A percentile compares a stretch with the other conserved stretches of the same genome.
phyloP scores from a whole-genome alignment of 1,140 invertebrate genomes.

The Bilobella aurantiaca region DNA sequence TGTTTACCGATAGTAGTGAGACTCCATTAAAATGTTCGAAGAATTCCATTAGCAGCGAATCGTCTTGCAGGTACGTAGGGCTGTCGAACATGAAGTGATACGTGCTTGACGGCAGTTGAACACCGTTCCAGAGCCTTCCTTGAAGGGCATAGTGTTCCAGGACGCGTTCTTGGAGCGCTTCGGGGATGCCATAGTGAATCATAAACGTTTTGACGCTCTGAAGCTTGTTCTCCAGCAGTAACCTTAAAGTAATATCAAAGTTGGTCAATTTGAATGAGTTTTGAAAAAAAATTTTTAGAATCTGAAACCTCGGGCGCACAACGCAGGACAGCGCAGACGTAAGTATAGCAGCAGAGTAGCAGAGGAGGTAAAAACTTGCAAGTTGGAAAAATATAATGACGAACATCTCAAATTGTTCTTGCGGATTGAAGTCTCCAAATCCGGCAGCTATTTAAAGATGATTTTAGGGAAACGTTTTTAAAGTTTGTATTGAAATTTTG shows the following conservation, averaged over 20 bases:
- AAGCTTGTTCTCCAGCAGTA: constrained; percentile 32
- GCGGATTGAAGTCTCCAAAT: constrained; percentile 32
- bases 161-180: constrained; percentile 22
- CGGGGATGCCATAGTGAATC: constrained; percentile 20
- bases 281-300: no score
- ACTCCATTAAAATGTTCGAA: constrained; percentile 23
- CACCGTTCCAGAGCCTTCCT: not conserved
- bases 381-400: constrained; percentile 13
- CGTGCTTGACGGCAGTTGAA: constrained; percentile 2
- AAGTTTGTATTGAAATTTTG: no score
- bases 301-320: constrained; percentile 18
- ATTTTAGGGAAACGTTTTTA: no score
- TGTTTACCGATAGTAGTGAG: constrained; percentile 22
- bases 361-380: constrained; percentile 26
- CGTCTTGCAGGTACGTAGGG: constrained; percentile 25
- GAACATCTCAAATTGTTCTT: constrained; percentile 20
- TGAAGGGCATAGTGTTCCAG: not conserved
- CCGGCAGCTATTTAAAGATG: no score
- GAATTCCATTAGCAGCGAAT: constrained; percentile 19
- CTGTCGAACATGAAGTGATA: constrained; percentile 29
- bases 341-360: constrained; percentile 27
- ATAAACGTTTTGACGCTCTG: constrained; percentile 23
- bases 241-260: no score
- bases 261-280: no score
- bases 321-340: constrained; percentile 27